Base-by-base conservation (phyloP, 1,140 invertebrate genomes). In the Aleiodes sp. region DNA sequence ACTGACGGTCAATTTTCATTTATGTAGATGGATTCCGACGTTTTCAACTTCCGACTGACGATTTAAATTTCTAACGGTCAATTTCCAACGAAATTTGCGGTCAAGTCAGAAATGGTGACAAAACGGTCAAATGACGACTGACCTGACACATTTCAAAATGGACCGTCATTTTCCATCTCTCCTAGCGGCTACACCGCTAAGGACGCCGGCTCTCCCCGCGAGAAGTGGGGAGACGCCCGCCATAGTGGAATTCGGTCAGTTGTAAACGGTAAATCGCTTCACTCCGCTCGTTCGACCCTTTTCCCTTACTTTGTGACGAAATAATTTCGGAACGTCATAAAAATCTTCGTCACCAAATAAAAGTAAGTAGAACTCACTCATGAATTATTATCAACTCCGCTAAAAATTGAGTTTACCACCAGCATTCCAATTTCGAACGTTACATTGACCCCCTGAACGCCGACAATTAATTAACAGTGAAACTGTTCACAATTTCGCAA, bases 391-490 rank as follows among this genome's bases (percentile, higher is more conserved):
- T 24, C 19, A 52, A 52, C 26, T 16, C 21, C 2, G 2, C 12
- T 8, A 2, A 52, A 3, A 52, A 46, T 4, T 24, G 46, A 21
- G 46, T 52, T n/a, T n/a, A n/a, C n/a, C n/a, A n/a, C n/a, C n/a
- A n/a, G n/a, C 46, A 52, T 52, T 52, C 46, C 19, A 52, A 52
- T 52, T 52, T 52, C 46, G 26, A 52, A 52, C 2, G 3, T 16
- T 2, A 26, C 10, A 2, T 52, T 24, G 46, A 19, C 10, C 46
- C 7, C 21, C 46, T 6, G 16, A 52, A 52, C 46, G 46, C 46
- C 46, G 46, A 52, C 46, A 52, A 26, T 52, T 52, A 21, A 52
- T 52, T 12, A 52, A 52, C 46, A 52, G 26, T 52, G n/a, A 46
- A 14, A 46, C 8, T 46, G 14, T 46, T 1, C 14, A 19, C 7